A percentile compares a stretch with the other conserved stretches of the same genome.
These are phyloP conservation scores for Phaonia tiefii DNA, from an alignment of 2,888 invertebrate species.

Conservation along the genomic window DNA sequence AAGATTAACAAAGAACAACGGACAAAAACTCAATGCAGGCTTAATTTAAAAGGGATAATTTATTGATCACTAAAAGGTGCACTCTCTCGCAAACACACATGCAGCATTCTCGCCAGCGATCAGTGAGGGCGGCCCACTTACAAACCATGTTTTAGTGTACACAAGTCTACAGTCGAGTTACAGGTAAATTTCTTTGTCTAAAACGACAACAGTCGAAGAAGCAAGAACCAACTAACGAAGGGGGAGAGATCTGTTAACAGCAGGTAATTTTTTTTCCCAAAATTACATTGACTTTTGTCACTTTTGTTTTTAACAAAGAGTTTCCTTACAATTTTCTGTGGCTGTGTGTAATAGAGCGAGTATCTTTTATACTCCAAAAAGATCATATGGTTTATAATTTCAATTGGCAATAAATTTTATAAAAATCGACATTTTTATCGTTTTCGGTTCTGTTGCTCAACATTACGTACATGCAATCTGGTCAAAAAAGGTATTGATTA, in stretches of 20 bases:
- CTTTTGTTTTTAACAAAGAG: conserved; percentile 54
- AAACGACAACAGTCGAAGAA: not conserved
- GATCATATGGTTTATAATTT: conserved; percentile 60
- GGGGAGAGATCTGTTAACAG: conserved; percentile 46
- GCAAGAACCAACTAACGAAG: not conserved
- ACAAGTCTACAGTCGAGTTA: not conserved
- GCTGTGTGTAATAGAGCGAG: not conserved
- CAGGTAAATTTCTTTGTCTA: conserved; percentile 39
- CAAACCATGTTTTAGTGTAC: conserved; percentile 54
- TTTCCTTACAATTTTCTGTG: conserved; percentile 31
- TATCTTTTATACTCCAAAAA: conserved; percentile 13
- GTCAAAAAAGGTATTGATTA: conserved; percentile 53
- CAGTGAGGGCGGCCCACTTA: conserved; percentile 61
- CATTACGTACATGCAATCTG: conserved; percentile 24
- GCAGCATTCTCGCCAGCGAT: not conserved
- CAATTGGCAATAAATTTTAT: conserved; percentile 75
- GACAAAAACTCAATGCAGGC: conserved; percentile 18
- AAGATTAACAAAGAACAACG: conserved; percentile 44
- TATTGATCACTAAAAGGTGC: conserved; percentile 65
- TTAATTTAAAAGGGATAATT: conserved; percentile 63
- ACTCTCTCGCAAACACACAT: not conserved
- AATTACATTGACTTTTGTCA: conserved; percentile 62
- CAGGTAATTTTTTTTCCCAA: conserved; percentile 55
- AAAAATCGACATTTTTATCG: conserved; percentile 76
- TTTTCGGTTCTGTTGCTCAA: conserved; percentile 38